Evolutionary conservation across 2,888 invertebrate species (phyloP).

Genomic region (Caenorhabditis sp.): DNA sequence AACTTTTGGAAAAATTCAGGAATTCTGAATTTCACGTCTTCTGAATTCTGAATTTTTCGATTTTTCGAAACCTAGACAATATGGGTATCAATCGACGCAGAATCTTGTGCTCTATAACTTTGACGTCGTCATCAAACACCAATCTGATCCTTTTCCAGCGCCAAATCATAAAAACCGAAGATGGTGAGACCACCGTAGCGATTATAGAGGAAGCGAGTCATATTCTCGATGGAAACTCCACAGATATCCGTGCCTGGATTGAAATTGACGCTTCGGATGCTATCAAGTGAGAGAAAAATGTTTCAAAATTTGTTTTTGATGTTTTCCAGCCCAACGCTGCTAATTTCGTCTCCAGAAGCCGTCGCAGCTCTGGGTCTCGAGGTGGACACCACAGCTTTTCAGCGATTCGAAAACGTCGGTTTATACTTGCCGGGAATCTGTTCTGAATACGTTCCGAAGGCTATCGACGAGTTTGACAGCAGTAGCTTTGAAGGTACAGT

Average conservation of each 20-base stretch:
- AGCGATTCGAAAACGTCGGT: conserved; percentile 76
- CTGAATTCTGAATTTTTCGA: too few relatives aligned
- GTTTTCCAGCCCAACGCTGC: conserved; percentile 74
- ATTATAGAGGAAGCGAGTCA: conserved; percentile 52
- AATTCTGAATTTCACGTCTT: too few relatives aligned
- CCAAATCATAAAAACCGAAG: conserved; percentile 60
- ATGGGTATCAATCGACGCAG: too few relatives aligned
- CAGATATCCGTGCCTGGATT: conserved; percentile 65
- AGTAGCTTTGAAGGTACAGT: conserved; percentile 80
- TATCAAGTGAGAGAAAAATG: conserved; percentile 70
- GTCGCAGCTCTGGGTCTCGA: conserved; percentile 69
- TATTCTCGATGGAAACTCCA: conserved; percentile 51
- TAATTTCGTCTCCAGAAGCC: conserved; percentile 71
- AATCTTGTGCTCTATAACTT: too few relatives aligned
- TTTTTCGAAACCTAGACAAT: too few relatives aligned
- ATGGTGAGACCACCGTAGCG: conserved; percentile 62
- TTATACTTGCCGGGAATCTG: conserved; percentile 80
- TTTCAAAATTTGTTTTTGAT: not conserved
- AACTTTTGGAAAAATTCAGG: too few relatives aligned
- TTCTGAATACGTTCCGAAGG: conserved; percentile 79
- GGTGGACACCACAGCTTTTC: conserved; percentile 70
- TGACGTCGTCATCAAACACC: too few relatives aligned
- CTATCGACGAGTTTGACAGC: conserved; percentile 79
- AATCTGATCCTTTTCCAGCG: too few relatives aligned
- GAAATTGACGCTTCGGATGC: conserved; percentile 78